Conservation (phyloP, 2,113 vertebrate genomes). For the Phoenicopterus ruber region DNA sequence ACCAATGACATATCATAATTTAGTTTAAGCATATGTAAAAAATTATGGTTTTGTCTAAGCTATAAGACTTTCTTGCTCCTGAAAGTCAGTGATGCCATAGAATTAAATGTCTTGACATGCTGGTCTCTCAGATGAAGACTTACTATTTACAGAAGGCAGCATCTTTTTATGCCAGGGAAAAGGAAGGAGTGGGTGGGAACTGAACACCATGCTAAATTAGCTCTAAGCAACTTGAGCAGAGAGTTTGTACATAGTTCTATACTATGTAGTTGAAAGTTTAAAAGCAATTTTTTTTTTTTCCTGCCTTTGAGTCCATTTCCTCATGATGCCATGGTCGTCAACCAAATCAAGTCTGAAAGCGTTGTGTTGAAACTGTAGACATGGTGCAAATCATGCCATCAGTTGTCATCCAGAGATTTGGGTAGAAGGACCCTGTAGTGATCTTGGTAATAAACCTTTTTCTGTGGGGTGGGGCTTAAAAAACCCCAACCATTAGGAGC, state of each 20-base stretch:
- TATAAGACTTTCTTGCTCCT: not conserved
- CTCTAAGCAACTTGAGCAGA: not conserved
- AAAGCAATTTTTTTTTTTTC: not conserved
- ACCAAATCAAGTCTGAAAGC: not conserved
- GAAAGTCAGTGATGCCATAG: not conserved
- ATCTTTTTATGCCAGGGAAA: not conserved
- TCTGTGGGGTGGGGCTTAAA: too few species aligned
- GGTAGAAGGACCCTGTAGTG: not conserved
- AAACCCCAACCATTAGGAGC: too few species aligned
- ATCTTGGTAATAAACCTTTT: not conserved
- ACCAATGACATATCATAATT: not conserved
- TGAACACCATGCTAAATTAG: not conserved
- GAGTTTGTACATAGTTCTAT: rapidly evolving
- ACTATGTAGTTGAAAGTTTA: not conserved
- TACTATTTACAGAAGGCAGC: not conserved
- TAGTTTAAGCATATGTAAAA: not conserved
- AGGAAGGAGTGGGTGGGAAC: not conserved
- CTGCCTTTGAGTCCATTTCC: not conserved
- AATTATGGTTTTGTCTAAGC: not conserved
- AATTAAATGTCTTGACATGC: not conserved
- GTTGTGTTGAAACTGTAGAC: not conserved
- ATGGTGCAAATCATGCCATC: not conserved
- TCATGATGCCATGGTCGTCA: rapidly evolving
- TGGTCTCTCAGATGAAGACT: not conserved
- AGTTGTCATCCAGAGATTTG: not conserved